Evolutionary conservation across 2,113 vertebrate genomes (phyloP), one percentile per base, ranked within the genome.

Genomic region (Leuciscus idus): DNA sequence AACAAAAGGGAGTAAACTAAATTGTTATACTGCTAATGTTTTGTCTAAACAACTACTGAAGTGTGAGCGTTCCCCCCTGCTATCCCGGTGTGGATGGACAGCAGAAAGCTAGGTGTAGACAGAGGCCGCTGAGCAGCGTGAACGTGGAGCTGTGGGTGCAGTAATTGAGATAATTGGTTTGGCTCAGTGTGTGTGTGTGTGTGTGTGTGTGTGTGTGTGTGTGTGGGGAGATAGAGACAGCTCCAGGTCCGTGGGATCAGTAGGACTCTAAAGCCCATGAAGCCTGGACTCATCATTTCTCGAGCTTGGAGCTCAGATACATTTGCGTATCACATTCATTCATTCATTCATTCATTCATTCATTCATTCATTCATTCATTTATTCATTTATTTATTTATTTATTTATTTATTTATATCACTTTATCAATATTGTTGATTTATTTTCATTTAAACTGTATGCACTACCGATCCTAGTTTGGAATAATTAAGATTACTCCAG

Each of bases 161-260:
- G 46, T 86, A 76, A 86, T 86, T 86, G 79, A 57, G 70, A 68
- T 86, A 82, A 86, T 86, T 82, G 79, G 85, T 86, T 86, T 86
- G 85, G 85, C 85, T 79, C 46, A 36, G 43, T 82, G 79, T 73
- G 64, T 33, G 28, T 23, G 21, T 10, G 5, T 2, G 48, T 43
- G 77, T 48, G 36, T 62, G 57, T 84, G 83, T 6, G 52, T 17
- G 50, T 52, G 50, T 12, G 50, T 52, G 17, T 7, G 68, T 84
- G 83, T 21, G 2, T 2, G 6, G 52, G 19, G 68, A 50, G 70
- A 83, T 72, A 39, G 79, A 87, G 46, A 43, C 52, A 52, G 80
- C 46, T 23, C 30, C 62, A 36, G 62, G n/a, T 50, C 23, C 36
- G 59, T 72, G 43, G 43, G 43, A 43, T 83, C 62, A 10, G 26